These are phyloP conservation scores for Triplophysa rosa DNA, from an alignment of 2,113 vertebrate species.

Conservation along the genomic window DNA sequence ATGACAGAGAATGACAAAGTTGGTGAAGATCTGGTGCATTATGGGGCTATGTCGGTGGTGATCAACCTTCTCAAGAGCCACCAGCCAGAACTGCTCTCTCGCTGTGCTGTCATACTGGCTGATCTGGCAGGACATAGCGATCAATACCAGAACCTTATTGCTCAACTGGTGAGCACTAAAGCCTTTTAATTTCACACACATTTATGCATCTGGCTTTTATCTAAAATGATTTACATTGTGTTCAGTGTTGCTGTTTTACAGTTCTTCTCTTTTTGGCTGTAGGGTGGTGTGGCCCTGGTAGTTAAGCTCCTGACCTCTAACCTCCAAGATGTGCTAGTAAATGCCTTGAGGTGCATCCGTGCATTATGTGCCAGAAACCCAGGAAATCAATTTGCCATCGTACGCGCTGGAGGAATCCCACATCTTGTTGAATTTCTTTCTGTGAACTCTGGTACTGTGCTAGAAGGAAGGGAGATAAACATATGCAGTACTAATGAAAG, in stretches of 20 bases:
- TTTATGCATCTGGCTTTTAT: not conserved
- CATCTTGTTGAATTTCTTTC: slow-evolving; percentile 69
- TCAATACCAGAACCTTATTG: slow-evolving; percentile 64
- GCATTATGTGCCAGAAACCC: slow-evolving; percentile 67
- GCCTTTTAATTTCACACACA: not conserved
- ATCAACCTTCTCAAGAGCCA: slow-evolving; percentile 62
- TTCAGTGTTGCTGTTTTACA: not conserved
- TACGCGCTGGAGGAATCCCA: slow-evolving; percentile 65
- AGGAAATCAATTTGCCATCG: slow-evolving; percentile 67
- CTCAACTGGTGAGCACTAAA: slow-evolving; percentile 65
- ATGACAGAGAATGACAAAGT: slow-evolving; percentile 64
- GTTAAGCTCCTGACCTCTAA: slow-evolving; percentile 67
- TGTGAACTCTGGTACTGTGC: slow-evolving; percentile 71
- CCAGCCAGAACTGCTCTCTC: slow-evolving; percentile 71
- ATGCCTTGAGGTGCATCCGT: slow-evolving; percentile 71
- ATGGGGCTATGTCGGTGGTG: slow-evolving; percentile 65
- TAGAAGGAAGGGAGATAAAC: not conserved
- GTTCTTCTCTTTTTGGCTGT: not conserved
- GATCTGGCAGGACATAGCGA: slow-evolving; percentile 68
- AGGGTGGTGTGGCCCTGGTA: slow-evolving; percentile 72
- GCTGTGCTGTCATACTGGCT: slow-evolving; percentile 71
- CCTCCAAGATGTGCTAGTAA: slow-evolving; percentile 71
- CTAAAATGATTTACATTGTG: no score
- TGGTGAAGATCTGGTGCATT: slow-evolving; percentile 60
- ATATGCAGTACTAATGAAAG: not conserved